These are phyloP conservation scores for Cyrtonyx montezumae DNA, from an alignment of 2,113 vertebrate species.

Conservation along the genomic window DNA sequence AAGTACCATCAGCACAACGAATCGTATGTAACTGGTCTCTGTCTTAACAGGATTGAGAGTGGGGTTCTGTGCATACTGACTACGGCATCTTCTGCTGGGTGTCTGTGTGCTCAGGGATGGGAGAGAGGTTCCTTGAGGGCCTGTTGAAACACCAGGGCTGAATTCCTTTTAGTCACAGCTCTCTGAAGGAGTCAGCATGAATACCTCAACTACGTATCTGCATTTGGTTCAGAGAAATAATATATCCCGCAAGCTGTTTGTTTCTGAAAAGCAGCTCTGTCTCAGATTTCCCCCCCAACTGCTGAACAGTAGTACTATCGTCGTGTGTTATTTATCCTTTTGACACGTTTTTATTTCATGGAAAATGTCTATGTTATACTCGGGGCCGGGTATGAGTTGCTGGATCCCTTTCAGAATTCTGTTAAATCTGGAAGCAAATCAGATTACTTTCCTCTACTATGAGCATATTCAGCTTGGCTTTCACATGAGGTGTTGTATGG, in stretches of 20 bases:
- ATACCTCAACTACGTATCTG: not conserved
- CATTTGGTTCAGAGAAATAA: constrained; percentile 15
- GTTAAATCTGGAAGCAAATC: constrained; percentile 66
- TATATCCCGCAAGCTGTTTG: not conserved
- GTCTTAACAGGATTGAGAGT: not conserved
- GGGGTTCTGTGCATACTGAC: not conserved
- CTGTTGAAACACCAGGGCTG: not conserved
- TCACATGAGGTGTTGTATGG: constrained; percentile 51
- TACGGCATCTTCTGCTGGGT: rapidly evolving
- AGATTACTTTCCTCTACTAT: constrained; percentile 59
- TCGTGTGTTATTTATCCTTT: constrained; percentile 48
- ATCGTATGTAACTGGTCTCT: rapidly evolving
- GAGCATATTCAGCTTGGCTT: constrained; percentile 52
- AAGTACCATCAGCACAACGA: rapidly evolving
- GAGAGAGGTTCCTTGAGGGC: not conserved
- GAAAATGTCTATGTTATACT: not conserved
- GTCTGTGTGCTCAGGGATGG: rapidly evolving
- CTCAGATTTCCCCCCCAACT: constrained; percentile 28
- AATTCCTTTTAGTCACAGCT: not conserved
- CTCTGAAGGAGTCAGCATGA: not conserved
- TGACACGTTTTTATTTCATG: constrained; percentile 54
- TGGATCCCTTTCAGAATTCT: constrained; percentile 61
- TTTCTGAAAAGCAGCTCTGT: constrained; percentile 7
- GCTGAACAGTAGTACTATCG: constrained; percentile 35
- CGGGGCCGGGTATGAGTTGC: constrained; percentile 14